Percentiles rank a stretch among this genome's conserved stretches.
Evolutionary conservation across 1,140 invertebrate genomes (phyloP).

Genomic region (Drosophila busckii): DNA sequence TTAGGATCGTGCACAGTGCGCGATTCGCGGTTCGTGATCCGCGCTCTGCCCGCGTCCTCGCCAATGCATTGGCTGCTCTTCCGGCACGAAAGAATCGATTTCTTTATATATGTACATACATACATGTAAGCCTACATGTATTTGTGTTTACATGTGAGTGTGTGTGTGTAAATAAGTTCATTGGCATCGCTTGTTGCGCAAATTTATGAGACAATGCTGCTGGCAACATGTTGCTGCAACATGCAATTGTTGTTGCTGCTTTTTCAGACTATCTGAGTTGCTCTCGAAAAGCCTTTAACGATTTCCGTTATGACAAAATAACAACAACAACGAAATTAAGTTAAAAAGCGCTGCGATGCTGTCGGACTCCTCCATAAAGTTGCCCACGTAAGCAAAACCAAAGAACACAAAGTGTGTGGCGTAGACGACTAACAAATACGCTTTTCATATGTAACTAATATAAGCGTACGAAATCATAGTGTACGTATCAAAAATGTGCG

Average conservation of each 20-base stretch:
- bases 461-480: too few relatives aligned
- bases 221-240: conserved; percentile 69
- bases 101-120: conserved; percentile 18
- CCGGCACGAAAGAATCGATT: conserved; percentile 56
- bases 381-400: conserved; percentile 41
- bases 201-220: conserved; percentile 13
- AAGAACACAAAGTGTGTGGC: neutral
- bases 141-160: conserved; percentile 1
- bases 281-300: conserved; percentile 55
- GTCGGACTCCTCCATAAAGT: conserved; percentile 35
- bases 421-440: neutral
- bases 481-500: too few relatives aligned
- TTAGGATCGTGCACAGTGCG: conserved; percentile 44
- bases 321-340: too few relatives aligned
- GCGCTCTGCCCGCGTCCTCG: neutral
- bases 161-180: conserved; percentile 39
- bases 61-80: neutral
- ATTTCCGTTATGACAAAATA: conserved; percentile 69
- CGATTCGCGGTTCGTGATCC: conserved; percentile 27
- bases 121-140: conserved; percentile 16
- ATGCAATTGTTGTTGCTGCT: conserved; percentile 16
- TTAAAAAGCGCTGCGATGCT: conserved; percentile 27
- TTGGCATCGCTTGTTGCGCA: conserved; percentile 38
- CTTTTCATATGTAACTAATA: too few relatives aligned
- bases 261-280: conserved; percentile 8